A percentile compares a stretch with the other conserved stretches of the same genome.
These are phyloP conservation scores for Peribatodes rhomboidaria DNA, from an alignment of 2,888 invertebrate species.

Conservation along the genomic window DNA sequence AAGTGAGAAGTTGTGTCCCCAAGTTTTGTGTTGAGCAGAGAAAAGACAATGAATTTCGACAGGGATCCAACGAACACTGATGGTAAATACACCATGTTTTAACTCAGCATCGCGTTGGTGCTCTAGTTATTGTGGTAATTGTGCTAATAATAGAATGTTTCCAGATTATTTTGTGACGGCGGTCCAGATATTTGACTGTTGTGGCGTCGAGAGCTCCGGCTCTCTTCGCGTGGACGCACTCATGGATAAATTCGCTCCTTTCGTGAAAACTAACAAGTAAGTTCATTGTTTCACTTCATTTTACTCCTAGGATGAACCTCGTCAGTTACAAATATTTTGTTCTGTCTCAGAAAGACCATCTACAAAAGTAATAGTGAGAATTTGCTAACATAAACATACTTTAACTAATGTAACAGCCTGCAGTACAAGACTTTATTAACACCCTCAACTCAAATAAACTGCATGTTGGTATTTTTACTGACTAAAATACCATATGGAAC, in stretches of 20 bases:
- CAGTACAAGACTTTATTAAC: no score
- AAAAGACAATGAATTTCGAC: constrained; percentile 69
- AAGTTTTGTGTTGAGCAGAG: constrained; percentile 31
- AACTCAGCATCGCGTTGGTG: constrained; percentile 72
- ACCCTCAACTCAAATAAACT: no score
- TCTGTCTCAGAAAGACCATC: no score
- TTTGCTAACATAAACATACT: no score
- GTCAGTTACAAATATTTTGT: no score
- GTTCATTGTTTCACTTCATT: constrained; percentile 40
- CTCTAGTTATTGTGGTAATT: constrained; percentile 56
- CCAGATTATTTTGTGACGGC: constrained; percentile 79
- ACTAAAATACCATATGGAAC: no score
- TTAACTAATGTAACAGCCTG: no score
- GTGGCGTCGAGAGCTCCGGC: constrained; percentile 70
- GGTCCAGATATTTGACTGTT: constrained; percentile 78
- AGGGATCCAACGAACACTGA: constrained; percentile 67
- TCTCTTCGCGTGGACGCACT: constrained; percentile 72
- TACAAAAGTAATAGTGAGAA: no score
- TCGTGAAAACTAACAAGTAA: constrained; percentile 80
- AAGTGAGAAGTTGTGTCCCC: constrained; percentile 15
- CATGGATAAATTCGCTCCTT: constrained; percentile 80
- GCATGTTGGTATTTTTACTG: no score
- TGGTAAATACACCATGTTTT: constrained; percentile 68
- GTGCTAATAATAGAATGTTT: constrained; percentile 66
- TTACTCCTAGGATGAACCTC: no score